Percentiles rank a stretch among this genome's conserved stretches.
phyloP scores from a whole-genome alignment of 2,113 vertebrate genomes.

The Mungos mungo region DNA sequence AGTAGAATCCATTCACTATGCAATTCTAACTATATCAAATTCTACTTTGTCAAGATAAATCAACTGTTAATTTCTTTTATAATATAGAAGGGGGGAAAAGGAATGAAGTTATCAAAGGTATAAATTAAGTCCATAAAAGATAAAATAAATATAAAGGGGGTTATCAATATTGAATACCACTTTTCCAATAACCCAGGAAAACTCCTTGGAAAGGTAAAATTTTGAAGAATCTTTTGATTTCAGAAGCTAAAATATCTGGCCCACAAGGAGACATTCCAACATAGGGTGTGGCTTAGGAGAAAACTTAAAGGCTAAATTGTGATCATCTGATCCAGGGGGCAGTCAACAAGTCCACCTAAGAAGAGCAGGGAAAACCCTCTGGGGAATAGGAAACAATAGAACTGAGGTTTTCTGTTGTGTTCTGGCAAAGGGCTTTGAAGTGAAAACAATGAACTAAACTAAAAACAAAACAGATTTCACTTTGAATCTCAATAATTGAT shows the following conservation, averaged over 20 bases:
- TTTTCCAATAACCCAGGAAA: slow-evolving; percentile 5
- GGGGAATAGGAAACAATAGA: slow-evolving; percentile 44
- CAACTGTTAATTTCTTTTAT: not conserved
- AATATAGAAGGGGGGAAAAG: not conserved
- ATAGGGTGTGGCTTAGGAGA: not conserved
- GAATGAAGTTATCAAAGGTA: not conserved
- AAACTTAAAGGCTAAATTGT: not conserved
- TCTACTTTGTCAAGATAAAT: slow-evolving; percentile 6
- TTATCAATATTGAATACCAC: not conserved
- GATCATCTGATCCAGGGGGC: not conserved
- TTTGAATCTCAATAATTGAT: slow-evolving; percentile 7
- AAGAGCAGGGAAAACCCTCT: slow-evolving; percentile 13
- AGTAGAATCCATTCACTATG: not conserved
- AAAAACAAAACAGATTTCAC: slow-evolving; percentile 27
- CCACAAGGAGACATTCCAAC: slow-evolving; percentile 25
- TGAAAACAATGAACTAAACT: slow-evolving; percentile 43
- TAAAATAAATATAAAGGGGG: not conserved
- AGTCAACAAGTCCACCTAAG: not conserved
- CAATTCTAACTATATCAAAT: not conserved
- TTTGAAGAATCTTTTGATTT: slow-evolving; percentile 16
- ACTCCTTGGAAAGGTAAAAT: not conserved
- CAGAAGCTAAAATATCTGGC: not conserved
- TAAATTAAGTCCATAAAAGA: not conserved
- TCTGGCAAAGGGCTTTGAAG: slow-evolving; percentile 58
- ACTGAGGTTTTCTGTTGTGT: not conserved